Base-by-base conservation (phyloP, 1,140 invertebrate genomes). In the Pseudomyrmex flavicornis region DNA sequence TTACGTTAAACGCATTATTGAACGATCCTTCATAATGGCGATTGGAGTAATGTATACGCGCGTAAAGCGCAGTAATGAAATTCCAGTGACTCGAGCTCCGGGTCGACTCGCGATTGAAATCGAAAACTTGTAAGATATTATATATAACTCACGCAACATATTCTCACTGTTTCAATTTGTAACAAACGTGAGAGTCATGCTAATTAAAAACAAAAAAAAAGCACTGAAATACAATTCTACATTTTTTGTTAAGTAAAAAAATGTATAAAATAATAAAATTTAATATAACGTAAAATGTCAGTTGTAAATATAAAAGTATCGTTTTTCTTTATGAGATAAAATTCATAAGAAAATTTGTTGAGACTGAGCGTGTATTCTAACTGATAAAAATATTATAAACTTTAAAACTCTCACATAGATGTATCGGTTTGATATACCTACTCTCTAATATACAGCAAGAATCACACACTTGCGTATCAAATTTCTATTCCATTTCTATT, bases 1-100 rank as follows among this genome's bases (percentile, higher is more conserved):
- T 80, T 80, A 80, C 66, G 69, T 61, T 80, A 44, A 70, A 80
- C 59, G 54, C 52, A 7, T 80, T 80, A 59, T 80, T 70, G 76
- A 80, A 70, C 56, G 76, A 50, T 80, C 76, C 76, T 70, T 80
- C 44, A 80, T 80, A 80, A 80, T 59, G 17, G 44, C 56, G 76
- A 80, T 80, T 80, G 72, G 22, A 59, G 15, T 70, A 79, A 80
- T 80, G 54, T 17, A 22, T 48, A 50, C 15, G 12, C 35, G 22
- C 15, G 3, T 35, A 61, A 48, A 80, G 35, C 35, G 66, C 22
- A 59, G 12, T 72, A 80, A 80, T 80, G 76, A 80, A 80, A 80
- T 80, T 80, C 76, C 76, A 35, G 44, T 62, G 72, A 80, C 15
- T 70, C 20, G 22, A 80, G 26, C 46, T n/a, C 20, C 46, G 5